Conservation (phyloP, 2,888 invertebrate species). For the Pollenia amentaria region DNA sequence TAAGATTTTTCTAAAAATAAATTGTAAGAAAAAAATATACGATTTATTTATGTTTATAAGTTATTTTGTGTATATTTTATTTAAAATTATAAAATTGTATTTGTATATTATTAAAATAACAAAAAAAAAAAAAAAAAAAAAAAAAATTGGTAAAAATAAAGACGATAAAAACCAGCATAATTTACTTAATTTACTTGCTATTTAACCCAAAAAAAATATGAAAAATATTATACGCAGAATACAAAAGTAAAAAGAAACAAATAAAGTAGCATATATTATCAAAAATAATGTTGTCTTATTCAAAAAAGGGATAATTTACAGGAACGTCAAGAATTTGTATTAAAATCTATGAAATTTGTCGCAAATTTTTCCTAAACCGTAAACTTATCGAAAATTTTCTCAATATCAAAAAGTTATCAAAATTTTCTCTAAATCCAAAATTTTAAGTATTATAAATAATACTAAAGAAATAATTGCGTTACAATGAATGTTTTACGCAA, state of each 20-base stretch:
- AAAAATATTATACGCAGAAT: constrained; percentile 39
- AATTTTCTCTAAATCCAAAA: no score
- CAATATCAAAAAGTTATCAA: no score
- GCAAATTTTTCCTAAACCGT: neutral
- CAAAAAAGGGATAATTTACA: neutral
- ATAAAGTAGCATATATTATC: constrained; percentile 51
- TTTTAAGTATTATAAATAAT: no score
- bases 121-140: neutral
- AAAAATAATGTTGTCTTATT: constrained; percentile 36
- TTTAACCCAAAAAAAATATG: constrained; percentile 53
- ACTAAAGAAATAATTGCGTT: no score
- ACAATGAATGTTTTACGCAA: no score
- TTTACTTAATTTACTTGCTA: constrained; percentile 63
- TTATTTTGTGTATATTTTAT: constrained; percentile 42
- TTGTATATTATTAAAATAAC: constrained; percentile 51
- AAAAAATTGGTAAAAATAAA: neutral
- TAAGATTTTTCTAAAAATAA: constrained; percentile 45
- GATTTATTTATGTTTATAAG: constrained; percentile 17
- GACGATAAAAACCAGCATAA: constrained; percentile 15
- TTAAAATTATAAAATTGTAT: constrained; percentile 27
- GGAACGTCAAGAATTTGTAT: no score
- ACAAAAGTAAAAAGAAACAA: constrained; percentile 39
- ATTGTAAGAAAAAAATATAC: constrained; percentile 3
- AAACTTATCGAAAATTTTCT: no score
- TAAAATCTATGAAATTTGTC: neutral